Evolutionary conservation across 2,888 invertebrate species (phyloP).

Genomic region (Pseudococcus longispinus): DNA sequence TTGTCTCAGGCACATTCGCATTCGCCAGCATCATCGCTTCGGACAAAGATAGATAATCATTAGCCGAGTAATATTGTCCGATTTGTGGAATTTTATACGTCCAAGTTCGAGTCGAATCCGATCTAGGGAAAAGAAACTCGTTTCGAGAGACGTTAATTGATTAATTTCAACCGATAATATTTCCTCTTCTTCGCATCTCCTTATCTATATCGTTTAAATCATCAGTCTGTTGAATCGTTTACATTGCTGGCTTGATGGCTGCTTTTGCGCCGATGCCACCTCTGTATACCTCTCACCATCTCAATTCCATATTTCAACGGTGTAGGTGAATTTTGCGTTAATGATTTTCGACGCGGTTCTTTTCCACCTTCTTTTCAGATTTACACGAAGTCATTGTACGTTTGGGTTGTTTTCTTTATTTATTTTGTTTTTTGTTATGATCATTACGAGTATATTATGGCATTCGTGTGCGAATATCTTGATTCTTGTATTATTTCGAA

Average conservation of each 20-base stretch:
- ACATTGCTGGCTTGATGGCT: not conserved
- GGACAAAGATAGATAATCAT: conserved; percentile 25
- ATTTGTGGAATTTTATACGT: conserved; percentile 44
- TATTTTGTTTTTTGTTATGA: not conserved
- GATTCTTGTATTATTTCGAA: not conserved
- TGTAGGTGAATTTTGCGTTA: not conserved
- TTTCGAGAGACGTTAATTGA: conserved; percentile 48
- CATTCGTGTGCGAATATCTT: not conserved
- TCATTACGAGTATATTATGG: not conserved
- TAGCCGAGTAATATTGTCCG: conserved; percentile 38
- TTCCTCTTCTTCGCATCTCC: not conserved
- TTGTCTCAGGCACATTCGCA: not conserved
- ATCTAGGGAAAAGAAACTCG: conserved; percentile 38
- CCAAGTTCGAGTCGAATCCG: not conserved
- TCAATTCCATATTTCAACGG: not conserved
- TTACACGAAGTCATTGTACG: not conserved
- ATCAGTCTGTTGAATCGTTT: not conserved
- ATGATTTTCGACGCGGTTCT: not conserved
- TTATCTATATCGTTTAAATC: conserved; percentile 1
- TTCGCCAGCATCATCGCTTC: not conserved
- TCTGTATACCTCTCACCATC: not conserved
- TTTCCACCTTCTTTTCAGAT: not conserved
- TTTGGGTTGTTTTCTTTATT: not conserved
- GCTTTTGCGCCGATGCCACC: not conserved
- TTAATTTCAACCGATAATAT: conserved; percentile 47